These are phyloP conservation scores for Lasioglossum pauxillum DNA, from an alignment of 2,888 invertebrate species.

Conservation along the genomic window DNA sequence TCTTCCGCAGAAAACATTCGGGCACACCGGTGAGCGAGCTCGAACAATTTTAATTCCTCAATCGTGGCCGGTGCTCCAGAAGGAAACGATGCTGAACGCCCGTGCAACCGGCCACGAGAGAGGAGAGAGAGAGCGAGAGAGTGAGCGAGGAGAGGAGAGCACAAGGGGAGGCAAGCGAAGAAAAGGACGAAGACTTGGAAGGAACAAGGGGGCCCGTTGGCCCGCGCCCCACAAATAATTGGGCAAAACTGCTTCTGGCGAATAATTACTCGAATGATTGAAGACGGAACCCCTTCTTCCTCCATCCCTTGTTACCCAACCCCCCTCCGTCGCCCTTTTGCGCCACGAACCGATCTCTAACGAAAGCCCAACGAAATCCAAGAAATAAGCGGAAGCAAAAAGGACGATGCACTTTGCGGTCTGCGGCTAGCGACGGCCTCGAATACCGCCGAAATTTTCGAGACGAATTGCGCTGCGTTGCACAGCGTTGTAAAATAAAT, in stretches of 20 bases:
- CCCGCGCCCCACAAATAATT: conserved; percentile 76
- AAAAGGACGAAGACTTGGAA: conserved; percentile 20
- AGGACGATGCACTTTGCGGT: conserved; percentile 64
- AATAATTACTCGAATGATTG: conserved; percentile 78
- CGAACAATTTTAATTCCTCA: conserved; percentile 81
- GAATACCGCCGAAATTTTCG: conserved; percentile 21
- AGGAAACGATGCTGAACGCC: conserved; percentile 32
- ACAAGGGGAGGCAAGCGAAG: conserved; percentile 11
- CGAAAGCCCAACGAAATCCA: conserved; percentile 65
- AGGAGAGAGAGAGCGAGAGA: neutral
- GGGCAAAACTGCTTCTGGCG: conserved; percentile 76
- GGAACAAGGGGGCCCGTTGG: conserved; percentile 44
- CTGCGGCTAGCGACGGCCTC: conserved; percentile 58
- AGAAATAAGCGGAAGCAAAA: conserved; percentile 69
- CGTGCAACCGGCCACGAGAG: neutral
- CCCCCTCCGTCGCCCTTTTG: neutral
- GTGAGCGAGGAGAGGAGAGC: neutral
- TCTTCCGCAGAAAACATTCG: conserved; percentile 59
- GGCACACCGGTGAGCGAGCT: conserved; percentile 62
- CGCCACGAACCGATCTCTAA: conserved; percentile 46
- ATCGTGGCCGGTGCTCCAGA: conserved; percentile 69
- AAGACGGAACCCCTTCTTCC: conserved; percentile 54
- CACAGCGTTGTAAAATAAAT: neutral
- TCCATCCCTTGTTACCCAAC: neutral
- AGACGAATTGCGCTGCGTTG: neutral